Conservation (phyloP, 2,888 invertebrate genomes). For the Tetrapedia diversipes region DNA sequence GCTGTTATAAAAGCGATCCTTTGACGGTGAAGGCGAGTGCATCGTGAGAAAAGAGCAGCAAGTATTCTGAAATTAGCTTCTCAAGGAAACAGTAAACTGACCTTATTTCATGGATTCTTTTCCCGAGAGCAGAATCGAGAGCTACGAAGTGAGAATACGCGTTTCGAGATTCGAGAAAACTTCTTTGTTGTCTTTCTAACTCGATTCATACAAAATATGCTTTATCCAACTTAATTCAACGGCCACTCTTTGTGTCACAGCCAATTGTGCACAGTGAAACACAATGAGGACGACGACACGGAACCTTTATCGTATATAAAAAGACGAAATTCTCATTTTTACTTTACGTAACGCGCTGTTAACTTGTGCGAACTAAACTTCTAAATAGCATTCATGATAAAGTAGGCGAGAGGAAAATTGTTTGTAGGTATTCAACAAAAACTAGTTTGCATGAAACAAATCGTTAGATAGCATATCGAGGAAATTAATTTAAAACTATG, state of each 20-base stretch:
- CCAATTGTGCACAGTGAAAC: neutral
- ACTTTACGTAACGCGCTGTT: neutral
- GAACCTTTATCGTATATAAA: no score
- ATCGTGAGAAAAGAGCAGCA: slow-evolving; percentile 45
- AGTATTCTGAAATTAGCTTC: slow-evolving; percentile 47
- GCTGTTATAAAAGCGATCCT: slow-evolving; percentile 1
- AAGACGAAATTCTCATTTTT: neutral
- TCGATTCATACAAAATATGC: neutral
- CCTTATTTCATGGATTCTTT: slow-evolving; percentile 50
- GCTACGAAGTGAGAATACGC: slow-evolving; percentile 5
- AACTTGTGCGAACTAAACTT: neutral
- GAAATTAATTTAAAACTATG: no score
- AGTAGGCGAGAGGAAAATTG: no score
- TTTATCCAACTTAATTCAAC: neutral
- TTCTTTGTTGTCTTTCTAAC: slow-evolving; percentile 11
- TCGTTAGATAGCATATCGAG: neutral
- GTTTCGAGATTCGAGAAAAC: neutral
- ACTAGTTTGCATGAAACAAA: neutral
- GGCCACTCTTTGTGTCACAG: neutral
- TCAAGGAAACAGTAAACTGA: slow-evolving; percentile 50
- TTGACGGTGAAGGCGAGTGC: slow-evolving; percentile 15
- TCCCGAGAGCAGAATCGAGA: slow-evolving; percentile 29
- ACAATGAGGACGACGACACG: neutral
- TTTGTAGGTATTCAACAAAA: no score
- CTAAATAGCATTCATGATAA: neutral